Evolutionary conservation across 2,888 invertebrate genomes (phyloP).

Genomic region (Atrina japonica): DNA sequence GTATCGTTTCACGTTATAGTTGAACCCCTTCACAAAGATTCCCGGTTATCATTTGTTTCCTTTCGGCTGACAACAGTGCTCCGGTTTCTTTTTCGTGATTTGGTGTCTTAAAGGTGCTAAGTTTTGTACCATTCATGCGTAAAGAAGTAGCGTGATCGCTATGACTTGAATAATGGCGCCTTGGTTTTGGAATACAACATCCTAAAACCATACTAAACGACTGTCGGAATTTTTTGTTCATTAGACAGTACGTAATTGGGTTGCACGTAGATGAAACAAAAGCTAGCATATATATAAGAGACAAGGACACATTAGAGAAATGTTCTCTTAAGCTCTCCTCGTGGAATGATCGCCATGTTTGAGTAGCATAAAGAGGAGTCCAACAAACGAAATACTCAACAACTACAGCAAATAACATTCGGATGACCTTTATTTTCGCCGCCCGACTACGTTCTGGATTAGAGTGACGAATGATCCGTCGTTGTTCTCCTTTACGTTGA

Average conservation of each 20-base stretch:
- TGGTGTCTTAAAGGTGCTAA: too few relatives aligned
- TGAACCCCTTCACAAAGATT: too few relatives aligned
- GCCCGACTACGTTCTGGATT: conserved; percentile 80
- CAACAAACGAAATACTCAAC: conserved; percentile 96
- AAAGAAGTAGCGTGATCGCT: conserved; percentile 29
- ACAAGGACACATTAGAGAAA: conserved; percentile 81
- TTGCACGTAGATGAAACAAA: conserved; percentile 93
- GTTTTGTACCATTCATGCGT: conserved; percentile 22
- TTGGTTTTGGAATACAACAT: conserved; percentile 81
- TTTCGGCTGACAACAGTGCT: too few relatives aligned
- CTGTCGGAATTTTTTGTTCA: conserved; percentile 92
- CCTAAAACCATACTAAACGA: conserved; percentile 90
- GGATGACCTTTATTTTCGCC: conserved; percentile 81
- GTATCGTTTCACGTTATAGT: too few relatives aligned
- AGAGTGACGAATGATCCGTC: conserved; percentile 65
- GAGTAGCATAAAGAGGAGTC: conserved; percentile 92
- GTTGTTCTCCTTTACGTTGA: conserved; percentile 45
- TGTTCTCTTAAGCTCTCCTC: conserved; percentile 83
- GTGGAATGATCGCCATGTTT: conserved; percentile 89
- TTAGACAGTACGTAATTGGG: conserved; percentile 95
- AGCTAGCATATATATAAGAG: conserved; percentile 88
- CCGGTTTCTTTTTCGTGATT: too few relatives aligned
- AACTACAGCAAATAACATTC: conserved; percentile 94
- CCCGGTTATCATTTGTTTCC: too few relatives aligned
- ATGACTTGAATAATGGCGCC: conserved; percentile 30